phyloP scores from a whole-genome alignment of 1,140 invertebrate species.

The Teleogryllus occipitalis region DNA sequence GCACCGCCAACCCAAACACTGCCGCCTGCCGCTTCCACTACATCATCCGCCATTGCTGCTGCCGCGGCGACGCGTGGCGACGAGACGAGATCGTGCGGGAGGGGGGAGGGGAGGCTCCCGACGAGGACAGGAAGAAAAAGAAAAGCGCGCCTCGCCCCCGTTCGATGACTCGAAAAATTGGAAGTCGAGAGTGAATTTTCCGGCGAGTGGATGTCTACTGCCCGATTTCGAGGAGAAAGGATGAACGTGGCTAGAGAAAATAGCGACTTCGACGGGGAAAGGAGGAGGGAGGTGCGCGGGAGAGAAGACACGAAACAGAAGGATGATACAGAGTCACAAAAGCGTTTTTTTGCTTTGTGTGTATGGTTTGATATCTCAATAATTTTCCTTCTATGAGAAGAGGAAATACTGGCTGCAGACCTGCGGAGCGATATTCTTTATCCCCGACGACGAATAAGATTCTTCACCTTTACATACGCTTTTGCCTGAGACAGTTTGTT shows the following conservation, averaged over 20 bases:
- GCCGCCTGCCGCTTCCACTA: too few species aligned
- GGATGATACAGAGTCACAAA: neutral
- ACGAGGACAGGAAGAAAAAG: neutral
- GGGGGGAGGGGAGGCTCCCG: neutral
- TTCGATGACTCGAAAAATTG: slow-evolving; percentile 4
- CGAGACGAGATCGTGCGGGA: too few species aligned
- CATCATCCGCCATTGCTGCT: too few species aligned
- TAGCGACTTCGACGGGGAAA: neutral
- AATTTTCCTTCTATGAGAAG: too few species aligned
- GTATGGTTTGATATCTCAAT: too few species aligned
- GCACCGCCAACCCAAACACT: too few species aligned
- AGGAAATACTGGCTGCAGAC: too few species aligned
- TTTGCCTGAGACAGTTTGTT: too few species aligned
- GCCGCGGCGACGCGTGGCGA: too few species aligned
- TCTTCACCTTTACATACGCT: too few species aligned
- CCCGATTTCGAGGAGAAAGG: neutral
- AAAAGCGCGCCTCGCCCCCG: neutral
- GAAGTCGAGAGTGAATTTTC: slow-evolving; percentile 4
- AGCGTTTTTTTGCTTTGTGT: neutral
- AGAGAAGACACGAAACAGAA: neutral
- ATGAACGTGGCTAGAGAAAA: neutral
- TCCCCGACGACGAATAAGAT: too few species aligned
- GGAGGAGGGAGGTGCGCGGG: neutral
- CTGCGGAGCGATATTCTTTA: too few species aligned
- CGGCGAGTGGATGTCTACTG: neutral